A percentile compares a stretch with the other conserved stretches of the same genome.
phyloP scores from a whole-genome alignment of 2,888 invertebrate genomes.

The Monoplex corrugatus region DNA sequence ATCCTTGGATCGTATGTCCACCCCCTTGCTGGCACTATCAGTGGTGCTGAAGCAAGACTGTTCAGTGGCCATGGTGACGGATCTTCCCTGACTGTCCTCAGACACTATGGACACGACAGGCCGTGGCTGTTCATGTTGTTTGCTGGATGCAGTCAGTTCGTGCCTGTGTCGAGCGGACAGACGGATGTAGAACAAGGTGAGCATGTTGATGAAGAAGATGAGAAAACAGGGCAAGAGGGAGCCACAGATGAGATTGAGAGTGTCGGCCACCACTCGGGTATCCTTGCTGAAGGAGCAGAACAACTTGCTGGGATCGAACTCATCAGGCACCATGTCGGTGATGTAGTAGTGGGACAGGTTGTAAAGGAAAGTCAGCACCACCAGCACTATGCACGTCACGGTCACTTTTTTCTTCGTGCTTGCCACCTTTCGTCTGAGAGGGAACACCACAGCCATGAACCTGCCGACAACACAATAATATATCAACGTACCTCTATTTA shows the following conservation, averaged over 20 bases:
- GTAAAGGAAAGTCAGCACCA: neutral
- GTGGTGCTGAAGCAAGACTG: no score
- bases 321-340: neutral
- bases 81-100: no score
- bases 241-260: neutral
- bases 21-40: no score
- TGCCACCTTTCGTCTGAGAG: neutral
- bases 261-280: neutral
- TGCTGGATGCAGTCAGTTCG: neutral
- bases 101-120: no score
- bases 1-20: no score
- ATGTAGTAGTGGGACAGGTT: neutral
- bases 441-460: constrained; percentile 8
- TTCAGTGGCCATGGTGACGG: no score
- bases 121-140: no score
- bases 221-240: neutral
- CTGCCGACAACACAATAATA: no score
- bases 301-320: neutral
- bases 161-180: neutral
- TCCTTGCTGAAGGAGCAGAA: constrained; percentile 3
- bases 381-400: neutral
- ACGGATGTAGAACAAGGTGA: constrained; percentile 5
- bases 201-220: constrained; percentile 20
- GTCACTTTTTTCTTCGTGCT: neutral
- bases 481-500: no score